phyloP scores from a whole-genome alignment of 2,888 invertebrate genomes.

The Tipula vernalis region DNA sequence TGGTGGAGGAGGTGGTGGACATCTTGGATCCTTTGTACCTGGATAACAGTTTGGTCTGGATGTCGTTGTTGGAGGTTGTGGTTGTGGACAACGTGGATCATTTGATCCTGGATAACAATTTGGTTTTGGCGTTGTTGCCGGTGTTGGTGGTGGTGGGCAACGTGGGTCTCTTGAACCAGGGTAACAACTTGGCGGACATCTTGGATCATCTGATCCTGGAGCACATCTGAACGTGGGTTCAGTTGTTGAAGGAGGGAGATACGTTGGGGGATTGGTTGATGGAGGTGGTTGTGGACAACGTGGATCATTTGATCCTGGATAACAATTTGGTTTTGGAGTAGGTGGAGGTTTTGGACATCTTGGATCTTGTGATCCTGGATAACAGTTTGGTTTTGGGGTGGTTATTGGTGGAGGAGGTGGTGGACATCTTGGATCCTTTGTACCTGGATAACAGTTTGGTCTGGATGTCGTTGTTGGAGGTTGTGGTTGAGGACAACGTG shows the following conservation, averaged over 20 bases:
- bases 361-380: constrained; percentile 20
- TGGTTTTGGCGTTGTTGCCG: constrained; percentile 32
- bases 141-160: constrained; percentile 24
- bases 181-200: constrained; percentile 16
- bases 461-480: constrained; percentile 19
- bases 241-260: not conserved
- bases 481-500: constrained; percentile 22
- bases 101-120: constrained; percentile 33
- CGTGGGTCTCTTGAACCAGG: constrained; percentile 26
- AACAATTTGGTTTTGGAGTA: constrained; percentile 6
- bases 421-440: constrained; percentile 21
- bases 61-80: constrained; percentile 12
- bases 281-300: not conserved
- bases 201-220: constrained; percentile 20
- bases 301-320: not conserved
- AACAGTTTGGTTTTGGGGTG: constrained; percentile 15
- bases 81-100: constrained; percentile 22
- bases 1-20: not conserved
- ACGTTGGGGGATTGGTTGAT: not conserved
- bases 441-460: constrained; percentile 22
- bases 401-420: too few relatives aligned
- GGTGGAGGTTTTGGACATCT: constrained; percentile 14
- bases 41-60: constrained; percentile 4
- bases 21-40: not conserved
- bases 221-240: constrained; percentile 20